Evolutionary conservation across 2,797 vertebrate genomes (phyloP), one percentile per base, ranked within the genome.

Genomic region (Gymnodraco acuticeps): DNA sequence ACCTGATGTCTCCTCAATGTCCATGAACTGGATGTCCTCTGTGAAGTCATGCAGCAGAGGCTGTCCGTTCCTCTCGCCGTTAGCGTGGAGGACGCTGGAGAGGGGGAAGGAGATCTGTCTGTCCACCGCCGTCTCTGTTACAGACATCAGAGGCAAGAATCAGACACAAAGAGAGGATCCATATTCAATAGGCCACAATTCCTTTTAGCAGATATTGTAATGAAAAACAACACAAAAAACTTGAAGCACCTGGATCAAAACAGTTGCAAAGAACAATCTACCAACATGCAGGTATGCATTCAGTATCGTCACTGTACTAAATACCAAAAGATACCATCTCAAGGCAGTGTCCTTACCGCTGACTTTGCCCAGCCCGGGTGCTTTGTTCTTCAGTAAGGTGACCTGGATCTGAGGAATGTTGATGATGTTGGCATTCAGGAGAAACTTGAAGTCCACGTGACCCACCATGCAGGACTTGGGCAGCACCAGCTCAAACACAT

Each of bases 391-490:
- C 89, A 99, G 93, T 83, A 99, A 88, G 56, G 98, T 99, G 93
- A 99, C 96, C 96, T 99, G 98, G 93, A 99, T 97, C 93, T 99
- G 98, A 60, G 98, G 98, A 96, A 99, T 98, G 95, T 96, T 99
- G 85, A 96, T 95, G 84, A 98, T 98, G 92, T 96, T 99, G 82
- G 97, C 95, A 75, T 98, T 99, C 90, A 99, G 93, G 92, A 99
- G 96, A 80, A 99, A 99, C 93, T 99, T 99, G 94, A 99, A 99
- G 94, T 99, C 97, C 90, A 99, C 98, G 1, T 99, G 98, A 85
- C 98, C 98, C 85, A 99, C 98, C 98, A 99, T 98, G 93, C 98
- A 99, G 78, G 98, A 97, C 93, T 99, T 99, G n/a, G 98, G 97
- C 20, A 99, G 94, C 85, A 99, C 98, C 83, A 99, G 90, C 90